Evolutionary conservation across 2,797 vertebrate species (phyloP), one percentile per base, ranked within the genome.

Genomic region (Megalops cyprinoides): DNA sequence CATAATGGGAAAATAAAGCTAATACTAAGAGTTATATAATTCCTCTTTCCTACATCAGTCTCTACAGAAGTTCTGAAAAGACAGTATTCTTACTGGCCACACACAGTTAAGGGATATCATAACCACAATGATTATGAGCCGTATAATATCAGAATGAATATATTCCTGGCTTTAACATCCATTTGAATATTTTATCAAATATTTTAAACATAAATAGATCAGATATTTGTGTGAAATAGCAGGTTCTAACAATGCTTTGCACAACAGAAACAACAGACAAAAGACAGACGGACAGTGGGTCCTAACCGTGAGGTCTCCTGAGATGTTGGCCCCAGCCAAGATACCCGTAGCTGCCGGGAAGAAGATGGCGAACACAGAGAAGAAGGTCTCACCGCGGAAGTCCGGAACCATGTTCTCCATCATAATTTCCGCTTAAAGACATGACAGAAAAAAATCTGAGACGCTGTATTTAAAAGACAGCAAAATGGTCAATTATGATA

Each of bases 281-380:
- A 74, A 31, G 12, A 18, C 73, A 74, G 42, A 39, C 39, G 28
- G 20, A 3, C 20, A 37, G 20, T 7, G 20, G 31, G 44, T 82
- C 92, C 98, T 97, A 88, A 99, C 98, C 62, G 96, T 94, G 76
- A 99, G 97, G 89, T 99, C 98, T 91, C 98, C 98, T 65, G 98
- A 99, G 93, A 99, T 99, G 92, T 99, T 99, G 85, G 98, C 96
- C 83, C 98, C 98, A 53, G 98, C 98, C 87, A 99, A 93, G 90
- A 99, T 99, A 83, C 98, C 98, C 79, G 98, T 99, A 84, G 98
- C 98, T 81, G 98, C 98, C 71, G 98, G 98, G 91, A 99, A 99
- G 93, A 99, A 99, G 89, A 99, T 99, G 79, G 98, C 91, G 82
- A 99, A 99, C 1, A 99, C 96, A 0, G 97, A 98, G 89, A 99